Evolutionary conservation across 2,888 invertebrate species (phyloP), one percentile per base, ranked within the genome.

Genomic region (Philereme vetulata): DNA sequence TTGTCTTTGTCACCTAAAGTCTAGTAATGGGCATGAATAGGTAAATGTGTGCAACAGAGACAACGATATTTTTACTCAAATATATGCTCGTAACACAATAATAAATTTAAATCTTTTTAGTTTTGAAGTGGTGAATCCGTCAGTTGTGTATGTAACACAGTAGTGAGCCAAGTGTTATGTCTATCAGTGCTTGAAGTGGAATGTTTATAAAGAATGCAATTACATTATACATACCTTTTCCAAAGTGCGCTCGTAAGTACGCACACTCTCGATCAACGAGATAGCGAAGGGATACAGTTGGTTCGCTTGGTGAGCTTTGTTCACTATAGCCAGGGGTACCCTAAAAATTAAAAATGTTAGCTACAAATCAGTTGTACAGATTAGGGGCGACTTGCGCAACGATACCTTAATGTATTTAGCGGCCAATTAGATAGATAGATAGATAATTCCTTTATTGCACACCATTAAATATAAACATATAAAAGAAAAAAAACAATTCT

Each of bases 201-300:
- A 60, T 72, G 60, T 74, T 62, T 65, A 65, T 52, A 6, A 38
- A 58, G 33, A 35, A 49, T 40, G 9, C 51, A 10, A 44, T 35
- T 42, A 51, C 33, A 46, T 54, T 4, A 40, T 51, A 74, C 87
- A 88, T 93, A 99, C 98, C 96, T 98, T 99, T 88, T 99, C 98
- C 80, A 99, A 93, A 4, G 99, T 98, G 81, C 98, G 95, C 84
- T 99, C 98, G 82, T 99, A 99, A 0, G 99, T 98, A 68, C 98
- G 95, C 40, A 99, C 97, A 84, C 98, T 98, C 90, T 99, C 99
- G 75, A 99, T 98, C 67, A 99, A 94, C 0, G 99, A 99, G 76
- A 99, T 99, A 11, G 99, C 99, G 92, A 98, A 99, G 0, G 99
- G 99, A 85, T 99, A 99, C 9, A 99, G 95, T 83, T 98, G 98